These are phyloP conservation scores for Paramormyrops kingsleyae DNA, from an alignment of 2,113 vertebrate species.

Conservation along the genomic window DNA sequence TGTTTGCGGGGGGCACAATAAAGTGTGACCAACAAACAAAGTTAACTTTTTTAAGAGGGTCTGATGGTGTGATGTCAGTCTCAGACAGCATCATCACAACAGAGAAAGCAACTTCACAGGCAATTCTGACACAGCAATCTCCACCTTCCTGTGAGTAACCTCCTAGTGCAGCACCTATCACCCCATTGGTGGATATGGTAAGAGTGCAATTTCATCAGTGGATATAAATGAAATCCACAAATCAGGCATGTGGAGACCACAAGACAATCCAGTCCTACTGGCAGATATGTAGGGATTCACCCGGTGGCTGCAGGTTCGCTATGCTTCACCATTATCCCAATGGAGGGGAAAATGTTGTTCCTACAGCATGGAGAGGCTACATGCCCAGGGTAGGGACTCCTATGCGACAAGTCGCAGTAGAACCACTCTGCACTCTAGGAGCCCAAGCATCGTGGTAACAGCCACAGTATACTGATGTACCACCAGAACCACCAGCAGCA, in stretches of 20 bases:
- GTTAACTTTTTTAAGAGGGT: not conserved
- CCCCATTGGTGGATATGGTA: not conserved
- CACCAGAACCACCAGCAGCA: not conserved
- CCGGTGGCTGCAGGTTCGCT: not conserved
- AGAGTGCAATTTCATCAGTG: not conserved
- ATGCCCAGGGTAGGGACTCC: not conserved
- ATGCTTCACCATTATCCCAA: not conserved
- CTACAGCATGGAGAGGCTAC: not conserved
- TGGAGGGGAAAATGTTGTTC: not conserved
- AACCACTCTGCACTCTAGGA: not conserved
- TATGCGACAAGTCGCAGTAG: not conserved
- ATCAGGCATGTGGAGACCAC: not conserved
- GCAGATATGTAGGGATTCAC: not conserved
- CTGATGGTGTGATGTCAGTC: not conserved
- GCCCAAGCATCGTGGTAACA: not conserved
- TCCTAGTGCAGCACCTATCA: not conserved
- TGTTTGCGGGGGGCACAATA: not conserved
- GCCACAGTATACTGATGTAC: not conserved
- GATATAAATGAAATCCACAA: not conserved
- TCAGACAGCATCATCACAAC: not conserved
- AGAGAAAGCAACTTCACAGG: not conserved
- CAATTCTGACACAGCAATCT: not conserved
- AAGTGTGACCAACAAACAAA: not conserved
- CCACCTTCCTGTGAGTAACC: not conserved
- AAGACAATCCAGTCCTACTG: not conserved